phyloP scores from a whole-genome alignment of 2,888 invertebrate genomes.

The Tupiocoris notatus region DNA sequence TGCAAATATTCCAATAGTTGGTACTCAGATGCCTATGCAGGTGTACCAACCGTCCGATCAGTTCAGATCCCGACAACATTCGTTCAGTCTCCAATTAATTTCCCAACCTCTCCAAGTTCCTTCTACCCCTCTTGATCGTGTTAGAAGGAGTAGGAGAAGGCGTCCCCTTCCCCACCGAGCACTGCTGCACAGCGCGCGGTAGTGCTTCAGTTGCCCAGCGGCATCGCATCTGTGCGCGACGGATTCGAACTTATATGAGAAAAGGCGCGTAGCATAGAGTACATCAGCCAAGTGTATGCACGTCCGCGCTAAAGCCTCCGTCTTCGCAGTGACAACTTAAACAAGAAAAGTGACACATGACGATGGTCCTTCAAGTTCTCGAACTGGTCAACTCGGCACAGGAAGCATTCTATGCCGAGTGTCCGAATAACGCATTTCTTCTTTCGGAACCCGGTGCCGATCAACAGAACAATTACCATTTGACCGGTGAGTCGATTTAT shows the following conservation, averaged over 20 bases:
- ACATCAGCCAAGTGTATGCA: not conserved
- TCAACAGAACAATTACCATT: constrained; percentile 32
- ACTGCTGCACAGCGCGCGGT: not conserved
- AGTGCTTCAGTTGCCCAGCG: not conserved
- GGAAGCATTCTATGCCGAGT: constrained; percentile 71
- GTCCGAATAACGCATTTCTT: constrained; percentile 54
- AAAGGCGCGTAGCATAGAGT: too few species aligned
- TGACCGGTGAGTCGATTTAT: constrained; percentile 36
- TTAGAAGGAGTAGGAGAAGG: too few species aligned
- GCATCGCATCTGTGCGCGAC: not conserved
- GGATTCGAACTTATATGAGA: not conserved
- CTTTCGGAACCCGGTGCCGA: constrained; percentile 45
- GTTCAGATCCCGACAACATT: too few species aligned
- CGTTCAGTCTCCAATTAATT: too few species aligned
- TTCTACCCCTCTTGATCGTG: too few species aligned
- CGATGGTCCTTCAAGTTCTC: constrained; percentile 74
- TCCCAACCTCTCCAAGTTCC: too few species aligned
- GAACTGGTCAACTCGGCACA: constrained; percentile 62
- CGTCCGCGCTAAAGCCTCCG: not conserved
- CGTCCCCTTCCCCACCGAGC: not conserved
- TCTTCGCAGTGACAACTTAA: not conserved
- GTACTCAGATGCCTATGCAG: too few species aligned
- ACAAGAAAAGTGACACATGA: constrained; percentile 2
- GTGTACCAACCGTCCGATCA: too few species aligned
- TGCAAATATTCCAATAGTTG: too few species aligned